These are phyloP conservation scores for Hippopotamyrus pictus DNA, from an alignment of 2,797 vertebrate species.

Conservation along the genomic window DNA sequence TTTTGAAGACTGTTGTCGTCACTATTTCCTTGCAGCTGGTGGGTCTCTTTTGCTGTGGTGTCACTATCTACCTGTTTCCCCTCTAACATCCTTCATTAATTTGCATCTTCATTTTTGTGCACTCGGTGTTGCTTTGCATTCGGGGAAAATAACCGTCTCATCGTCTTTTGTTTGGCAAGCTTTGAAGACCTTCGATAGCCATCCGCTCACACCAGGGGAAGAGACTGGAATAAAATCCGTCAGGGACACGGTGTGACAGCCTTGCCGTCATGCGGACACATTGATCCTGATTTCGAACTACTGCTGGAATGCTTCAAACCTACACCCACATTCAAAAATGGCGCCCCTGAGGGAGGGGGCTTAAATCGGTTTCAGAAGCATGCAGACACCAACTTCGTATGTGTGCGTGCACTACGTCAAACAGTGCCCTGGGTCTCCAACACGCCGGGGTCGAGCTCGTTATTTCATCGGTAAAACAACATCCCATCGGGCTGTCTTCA, in stretches of 20 bases:
- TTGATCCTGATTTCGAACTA: not conserved
- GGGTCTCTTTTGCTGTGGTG: not conserved
- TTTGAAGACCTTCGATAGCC: not conserved
- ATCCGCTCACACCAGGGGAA: not conserved
- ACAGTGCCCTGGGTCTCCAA: not conserved
- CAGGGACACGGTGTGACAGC: not conserved
- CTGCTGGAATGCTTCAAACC: not conserved
- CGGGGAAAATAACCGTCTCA: not conserved
- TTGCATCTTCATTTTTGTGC: not conserved
- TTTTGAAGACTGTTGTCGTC: not conserved
- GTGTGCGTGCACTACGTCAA: not conserved
- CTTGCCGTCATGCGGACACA: not conserved
- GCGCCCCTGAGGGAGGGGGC: not conserved
- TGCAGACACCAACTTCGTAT: not conserved
- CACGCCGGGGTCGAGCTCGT: not conserved
- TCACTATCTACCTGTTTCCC: not conserved
- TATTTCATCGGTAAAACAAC: not conserved
- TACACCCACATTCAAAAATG: not conserved
- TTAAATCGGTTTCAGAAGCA: not conserved
- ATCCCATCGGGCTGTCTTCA: conserved; percentile 27
- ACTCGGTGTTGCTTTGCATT: not conserved
- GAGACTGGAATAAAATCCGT: not conserved
- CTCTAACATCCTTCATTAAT: not conserved
- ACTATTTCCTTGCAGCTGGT: not conserved
- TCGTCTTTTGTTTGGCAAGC: not conserved